Evolutionary conservation across 2,888 invertebrate genomes (phyloP), one percentile per base, ranked within the genome.

Genomic region (Ommatoiulus sabulosus): DNA sequence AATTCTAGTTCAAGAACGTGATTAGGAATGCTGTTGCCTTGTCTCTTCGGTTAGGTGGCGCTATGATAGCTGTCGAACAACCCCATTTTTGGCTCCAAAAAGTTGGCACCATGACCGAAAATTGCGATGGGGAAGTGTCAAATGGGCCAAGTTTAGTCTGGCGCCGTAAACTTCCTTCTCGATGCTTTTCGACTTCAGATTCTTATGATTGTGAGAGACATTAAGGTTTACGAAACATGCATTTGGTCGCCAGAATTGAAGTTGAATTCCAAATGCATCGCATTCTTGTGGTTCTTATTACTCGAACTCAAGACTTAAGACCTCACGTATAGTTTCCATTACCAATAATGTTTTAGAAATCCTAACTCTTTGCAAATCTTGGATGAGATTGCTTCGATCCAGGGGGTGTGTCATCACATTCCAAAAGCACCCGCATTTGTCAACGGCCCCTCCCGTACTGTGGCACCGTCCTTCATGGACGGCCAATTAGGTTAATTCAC

Each of bases 401-500:
- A 4, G 6, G 24, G 35, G 0, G 2, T 35, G 12, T 80, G 80
- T 24, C 35, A 80, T 12, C 0, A 24, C 35, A 35, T 10, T 80
- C 12, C 35, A 80, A 80, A 80, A 20, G 10, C 35, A 12, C 6
- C 12, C 24, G 12, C 10, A 80, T 80, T 80, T 12, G 12, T 80
- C 80, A 80, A 8, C 24, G 35, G 80, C 24, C 24, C 24, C 80
- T 24, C 80, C 80, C 24, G 80, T 12, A 80, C 35, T 80, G 80
- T 80, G 80, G 80, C 24, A 35, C 80, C 80, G 80, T 35, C 80
- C 80, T 80, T 80, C 24, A 80, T 35, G 80, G 80, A 80, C 35
- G 80, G 80, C 80, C 80, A 80, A 80, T 80, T 80, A 80, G 80
- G 24, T 24, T 24, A 80, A 80, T 80, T 80, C 80, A 10, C 80